Percentiles rank a stretch among this genome's conserved stretches.
Conservation (phyloP, 2,113 vertebrate genomes). For the Seriola aureovittata region DNA sequence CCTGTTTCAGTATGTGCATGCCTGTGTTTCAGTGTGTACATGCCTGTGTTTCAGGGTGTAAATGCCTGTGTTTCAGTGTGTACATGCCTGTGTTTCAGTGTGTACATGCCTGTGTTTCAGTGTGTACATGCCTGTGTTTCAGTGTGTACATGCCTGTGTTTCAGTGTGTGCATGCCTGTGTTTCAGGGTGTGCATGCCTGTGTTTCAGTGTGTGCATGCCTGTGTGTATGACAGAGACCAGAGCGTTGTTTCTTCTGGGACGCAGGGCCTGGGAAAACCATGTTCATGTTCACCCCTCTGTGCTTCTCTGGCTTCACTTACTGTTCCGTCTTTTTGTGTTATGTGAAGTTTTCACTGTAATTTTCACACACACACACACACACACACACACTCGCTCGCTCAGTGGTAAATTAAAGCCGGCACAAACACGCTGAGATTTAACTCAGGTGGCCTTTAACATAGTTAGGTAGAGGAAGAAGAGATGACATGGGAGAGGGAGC, state of each 20-base stretch:
- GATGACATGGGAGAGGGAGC: slow-evolving; percentile 33
- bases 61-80: no score
- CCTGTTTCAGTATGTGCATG: slow-evolving; percentile 3
- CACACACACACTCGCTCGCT: slow-evolving; percentile 17
- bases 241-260: slow-evolving; percentile 35
- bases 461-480: slow-evolving; percentile 30
- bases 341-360: slow-evolving; percentile 25
- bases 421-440: slow-evolving; percentile 39
- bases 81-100: no score
- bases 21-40: background rate
- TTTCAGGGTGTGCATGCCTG: background rate
- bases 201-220: slow-evolving; percentile 7
- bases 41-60: no score
- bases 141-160: no score
- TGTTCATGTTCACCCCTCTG: slow-evolving; percentile 23
- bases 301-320: slow-evolving; percentile 45
- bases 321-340: slow-evolving; percentile 36
- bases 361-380: slow-evolving; percentile 31
- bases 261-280: slow-evolving; percentile 59
- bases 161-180: no score
- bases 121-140: no score
- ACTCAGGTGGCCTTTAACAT: slow-evolving; percentile 15
- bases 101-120: no score
- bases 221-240: slow-evolving; percentile 45
- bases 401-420: slow-evolving; percentile 56